Percentiles rank a stretch among this genome's conserved stretches.
Conservation (phyloP, 2,888 invertebrate species). For the Didymodactylos carnosus region DNA sequence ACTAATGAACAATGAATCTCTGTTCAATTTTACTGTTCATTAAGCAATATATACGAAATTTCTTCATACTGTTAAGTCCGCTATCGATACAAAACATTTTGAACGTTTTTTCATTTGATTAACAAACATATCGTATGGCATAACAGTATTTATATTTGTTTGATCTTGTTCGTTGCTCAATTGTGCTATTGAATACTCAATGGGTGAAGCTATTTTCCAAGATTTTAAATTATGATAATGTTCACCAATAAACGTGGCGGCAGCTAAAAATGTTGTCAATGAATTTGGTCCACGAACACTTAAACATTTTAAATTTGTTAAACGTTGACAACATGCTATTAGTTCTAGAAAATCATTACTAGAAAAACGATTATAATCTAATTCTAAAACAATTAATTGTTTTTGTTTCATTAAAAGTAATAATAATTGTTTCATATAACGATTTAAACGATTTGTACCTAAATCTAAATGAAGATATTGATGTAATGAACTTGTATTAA, state of each 20-base stretch:
- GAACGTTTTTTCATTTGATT: neutral
- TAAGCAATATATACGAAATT: no score
- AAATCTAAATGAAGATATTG: constrained; percentile 7
- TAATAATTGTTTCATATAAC: constrained; percentile 4
- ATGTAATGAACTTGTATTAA: neutral
- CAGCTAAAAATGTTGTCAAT: neutral
- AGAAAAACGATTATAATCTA: constrained; percentile 13
- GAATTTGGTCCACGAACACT: neutral
- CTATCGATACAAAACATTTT: neutral
- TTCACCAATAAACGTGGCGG: neutral
- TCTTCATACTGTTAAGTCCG: neutral
- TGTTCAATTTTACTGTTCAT: no score
- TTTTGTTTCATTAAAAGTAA: constrained; percentile 9
- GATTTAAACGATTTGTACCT: constrained; percentile 9
- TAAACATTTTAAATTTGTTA: neutral
- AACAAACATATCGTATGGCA: neutral
- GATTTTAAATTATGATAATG: neutral
- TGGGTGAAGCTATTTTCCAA: neutral
- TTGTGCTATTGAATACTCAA: neutral
- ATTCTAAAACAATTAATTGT: constrained; percentile 6
- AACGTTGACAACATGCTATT: neutral
- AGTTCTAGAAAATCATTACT: constrained; percentile 8
- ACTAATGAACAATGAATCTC: no score
- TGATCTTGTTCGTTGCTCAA: neutral
- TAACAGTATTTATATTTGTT: neutral